Conservation (phyloP, 2,888 invertebrate species). For the Ichneumoninae sp. region DNA sequence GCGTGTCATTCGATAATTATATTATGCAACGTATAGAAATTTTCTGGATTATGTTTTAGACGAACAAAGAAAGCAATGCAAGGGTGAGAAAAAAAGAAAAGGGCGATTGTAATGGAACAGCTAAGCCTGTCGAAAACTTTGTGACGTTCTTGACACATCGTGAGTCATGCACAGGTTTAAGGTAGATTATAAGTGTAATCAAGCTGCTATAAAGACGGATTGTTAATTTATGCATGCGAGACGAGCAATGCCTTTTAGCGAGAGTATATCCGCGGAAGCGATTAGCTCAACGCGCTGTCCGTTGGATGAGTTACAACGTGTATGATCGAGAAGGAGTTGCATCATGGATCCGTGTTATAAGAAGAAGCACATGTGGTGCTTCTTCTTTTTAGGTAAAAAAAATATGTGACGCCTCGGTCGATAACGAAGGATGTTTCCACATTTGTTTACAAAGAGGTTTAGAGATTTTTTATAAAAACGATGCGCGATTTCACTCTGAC, state of each 20-base stretch:
- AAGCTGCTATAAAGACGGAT: neutral
- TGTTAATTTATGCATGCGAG: neutral
- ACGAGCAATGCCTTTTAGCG: conserved; percentile 28
- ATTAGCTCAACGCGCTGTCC: neutral
- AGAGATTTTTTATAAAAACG: neutral
- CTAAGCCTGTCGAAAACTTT: neutral
- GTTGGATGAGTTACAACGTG: neutral
- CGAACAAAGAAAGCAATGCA: neutral
- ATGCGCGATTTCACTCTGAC: neutral
- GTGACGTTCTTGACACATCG: neutral
- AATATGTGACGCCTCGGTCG: neutral
- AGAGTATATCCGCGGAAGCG: neutral
- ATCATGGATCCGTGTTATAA: neutral
- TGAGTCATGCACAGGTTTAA: neutral
- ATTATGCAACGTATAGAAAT: conserved; percentile 7
- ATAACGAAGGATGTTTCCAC: neutral
- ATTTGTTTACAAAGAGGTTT: neutral
- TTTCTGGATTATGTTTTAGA: neutral
- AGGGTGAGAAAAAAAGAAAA: neutral
- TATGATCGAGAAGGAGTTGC: neutral
- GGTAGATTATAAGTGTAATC: neutral
- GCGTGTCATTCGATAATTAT: neutral
- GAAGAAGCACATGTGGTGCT: neutral
- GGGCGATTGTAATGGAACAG: neutral
- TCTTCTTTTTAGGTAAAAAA: neutral